phyloP scores from a whole-genome alignment of 2,797 vertebrate species.

The Etheostoma nigrum region DNA sequence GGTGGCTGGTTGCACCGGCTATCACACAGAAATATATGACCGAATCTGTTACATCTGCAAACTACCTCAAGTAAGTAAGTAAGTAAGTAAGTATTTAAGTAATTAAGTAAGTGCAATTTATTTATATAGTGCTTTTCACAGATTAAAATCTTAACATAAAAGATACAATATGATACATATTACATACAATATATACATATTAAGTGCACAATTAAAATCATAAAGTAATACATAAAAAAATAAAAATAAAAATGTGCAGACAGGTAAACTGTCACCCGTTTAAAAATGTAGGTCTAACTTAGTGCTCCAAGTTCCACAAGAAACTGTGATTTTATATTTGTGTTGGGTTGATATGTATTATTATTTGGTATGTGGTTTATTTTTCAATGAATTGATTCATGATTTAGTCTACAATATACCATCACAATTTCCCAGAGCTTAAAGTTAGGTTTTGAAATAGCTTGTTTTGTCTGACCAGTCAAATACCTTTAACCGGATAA shows the following conservation, averaged over 20 bases:
- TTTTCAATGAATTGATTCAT: neutral
- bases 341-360: neutral
- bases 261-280: too few species aligned
- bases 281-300: neutral
- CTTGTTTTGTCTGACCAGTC: neutral
- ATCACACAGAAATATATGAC: slow-evolving; percentile 52
- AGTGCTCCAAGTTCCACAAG: neutral
- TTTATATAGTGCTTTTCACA: too few species aligned
- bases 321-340: neutral
- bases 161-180: too few species aligned
- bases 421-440: neutral
- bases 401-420: neutral
- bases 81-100: too few species aligned
- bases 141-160: too few species aligned
- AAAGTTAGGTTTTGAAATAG: neutral
- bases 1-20: slow-evolving; percentile 77
- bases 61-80: neutral
- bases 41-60: slow-evolving; percentile 4
- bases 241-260: too few species aligned
- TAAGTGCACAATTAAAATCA: too few species aligned
- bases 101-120: too few species aligned
- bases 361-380: neutral
- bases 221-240: too few species aligned
- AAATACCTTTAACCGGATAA: neutral
- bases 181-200: too few species aligned